Percentiles rank a stretch among this genome's conserved stretches.
These are phyloP conservation scores for Prionchulus punctatus DNA, from an alignment of 2,888 invertebrate genomes.

Conservation along the genomic window DNA sequence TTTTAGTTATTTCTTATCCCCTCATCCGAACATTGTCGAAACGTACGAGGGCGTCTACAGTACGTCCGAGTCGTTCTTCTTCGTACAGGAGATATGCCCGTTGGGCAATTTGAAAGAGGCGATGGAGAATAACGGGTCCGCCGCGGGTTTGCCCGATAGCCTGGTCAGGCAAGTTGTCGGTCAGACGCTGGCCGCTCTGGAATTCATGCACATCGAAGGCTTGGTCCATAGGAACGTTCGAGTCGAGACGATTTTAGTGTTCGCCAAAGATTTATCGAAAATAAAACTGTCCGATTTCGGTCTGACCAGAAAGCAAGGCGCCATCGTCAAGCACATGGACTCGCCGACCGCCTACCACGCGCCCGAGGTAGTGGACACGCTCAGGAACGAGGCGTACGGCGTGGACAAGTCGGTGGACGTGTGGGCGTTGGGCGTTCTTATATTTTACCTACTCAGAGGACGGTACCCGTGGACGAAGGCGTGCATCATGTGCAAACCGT, in stretches of 20 bases:
- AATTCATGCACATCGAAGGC: constrained; percentile 80
- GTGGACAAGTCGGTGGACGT: constrained; percentile 76
- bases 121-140: constrained; percentile 41
- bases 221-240: constrained; percentile 89
- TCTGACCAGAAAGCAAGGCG: constrained; percentile 23
- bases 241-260: constrained; percentile 78
- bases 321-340: constrained; percentile 41
- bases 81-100: constrained; percentile 86
- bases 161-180: neutral
- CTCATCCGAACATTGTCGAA: constrained; percentile 78
- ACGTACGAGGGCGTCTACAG: constrained; percentile 93
- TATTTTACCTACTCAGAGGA: constrained; percentile 84
- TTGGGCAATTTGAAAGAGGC: constrained; percentile 79
- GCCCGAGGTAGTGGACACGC: constrained; percentile 61
- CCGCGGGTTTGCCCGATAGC: neutral
- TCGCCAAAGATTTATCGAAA: constrained; percentile 45
- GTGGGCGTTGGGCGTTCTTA: constrained; percentile 89
- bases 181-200: constrained; percentile 77
- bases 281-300: constrained; percentile 67
- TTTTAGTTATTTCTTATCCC: constrained; percentile 78
- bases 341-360: constrained; percentile 88
- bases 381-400: constrained; percentile 47
- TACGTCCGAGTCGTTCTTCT: constrained; percentile 77
- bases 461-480: constrained; percentile 89
- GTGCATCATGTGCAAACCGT: constrained; percentile 67